Evolutionary conservation across 2,888 invertebrate genomes (phyloP), one percentile per base, ranked within the genome.

Genomic region (Epicampocera succincta): DNA sequence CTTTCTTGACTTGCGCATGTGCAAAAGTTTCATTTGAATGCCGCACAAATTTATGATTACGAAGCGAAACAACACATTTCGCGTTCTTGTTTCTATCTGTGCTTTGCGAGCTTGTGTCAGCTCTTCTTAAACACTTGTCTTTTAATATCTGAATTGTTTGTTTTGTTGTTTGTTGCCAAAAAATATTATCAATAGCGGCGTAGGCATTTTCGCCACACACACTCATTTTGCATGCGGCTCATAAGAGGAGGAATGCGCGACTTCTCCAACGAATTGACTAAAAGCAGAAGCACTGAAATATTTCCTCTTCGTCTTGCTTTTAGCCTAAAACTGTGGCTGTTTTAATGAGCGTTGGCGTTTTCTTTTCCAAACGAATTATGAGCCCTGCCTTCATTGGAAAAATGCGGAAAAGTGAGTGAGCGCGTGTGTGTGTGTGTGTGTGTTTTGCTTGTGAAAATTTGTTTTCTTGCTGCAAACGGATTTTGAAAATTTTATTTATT

Each of bases 261-360:
- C 9, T 58, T 8, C 19, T 52, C 33, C 56, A 25, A 40, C 3
- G 21, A 60, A 48, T 77, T 63, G 71, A 63, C 65, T 77, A 38
- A 40, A 29, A 58, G 42, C 63, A 63, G 63, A 77, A 63, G 48
- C 56, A 54, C 61, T 71, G 29, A 58, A 72, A 72, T 12, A 19
- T 72, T 72, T 73, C 61, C 72, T 73, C 52, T 73, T 63, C 61
- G 44, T 44, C 29, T 42, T 73, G 50, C 48, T 61, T 61, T 3
- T 25, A 33, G 48, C 11, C 42, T 11, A 73, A 52, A 73, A 63
- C 61, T 66, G 66, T 19, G 29, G 40, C 66, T 75, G 15, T 48
- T 58, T 58, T 44, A 42, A 40, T 21, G n/a, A 60, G 66, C 75
- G 75, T 75, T 75, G 75, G 75, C 73, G 73, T 73, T 50, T 46